These are phyloP conservation scores for Leucophenga montana DNA, from an alignment of 2,888 invertebrate species.

Conservation along the genomic window DNA sequence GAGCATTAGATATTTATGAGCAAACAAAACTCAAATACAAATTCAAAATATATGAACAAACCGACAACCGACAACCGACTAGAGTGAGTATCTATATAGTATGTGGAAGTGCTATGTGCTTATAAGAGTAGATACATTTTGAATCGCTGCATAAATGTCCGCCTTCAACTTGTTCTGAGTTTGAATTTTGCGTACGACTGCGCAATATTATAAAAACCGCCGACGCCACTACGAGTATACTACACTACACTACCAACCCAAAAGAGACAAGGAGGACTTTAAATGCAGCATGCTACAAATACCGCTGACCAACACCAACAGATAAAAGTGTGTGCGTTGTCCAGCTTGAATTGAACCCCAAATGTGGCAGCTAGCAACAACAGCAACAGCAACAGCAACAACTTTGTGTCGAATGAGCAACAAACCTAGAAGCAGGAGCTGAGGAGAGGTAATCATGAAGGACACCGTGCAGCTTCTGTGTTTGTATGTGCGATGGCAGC, in stretches of 20 bases:
- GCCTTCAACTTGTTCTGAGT: constrained; percentile 9
- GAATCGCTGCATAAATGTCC: constrained; percentile 3
- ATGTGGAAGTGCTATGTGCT: not conserved
- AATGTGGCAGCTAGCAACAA: no score
- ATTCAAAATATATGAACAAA: constrained; percentile 8
- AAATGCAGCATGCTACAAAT: not conserved
- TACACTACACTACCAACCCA: not conserved
- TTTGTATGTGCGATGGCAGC: not conserved
- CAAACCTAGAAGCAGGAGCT: not conserved
- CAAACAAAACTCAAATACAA: constrained; percentile 17
- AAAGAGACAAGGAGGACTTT: not conserved
- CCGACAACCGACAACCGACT: not conserved
- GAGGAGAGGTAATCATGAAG: not conserved
- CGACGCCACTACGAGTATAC: not conserved
- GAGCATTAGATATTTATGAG: constrained; percentile 18
- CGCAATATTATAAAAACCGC: constrained; percentile 17
- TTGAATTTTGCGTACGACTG: constrained; percentile 5
- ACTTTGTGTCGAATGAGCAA: constrained; percentile 5
- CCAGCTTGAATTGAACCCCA: not conserved
- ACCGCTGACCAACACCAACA: not conserved
- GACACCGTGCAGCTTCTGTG: constrained; percentile 13
- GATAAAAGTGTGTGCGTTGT: no score
- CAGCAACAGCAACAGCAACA: not conserved
- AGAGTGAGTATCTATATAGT: not conserved
- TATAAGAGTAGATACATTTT: no score